Conservation (phyloP, 1,140 invertebrate genomes). For the Popillia japonica region DNA sequence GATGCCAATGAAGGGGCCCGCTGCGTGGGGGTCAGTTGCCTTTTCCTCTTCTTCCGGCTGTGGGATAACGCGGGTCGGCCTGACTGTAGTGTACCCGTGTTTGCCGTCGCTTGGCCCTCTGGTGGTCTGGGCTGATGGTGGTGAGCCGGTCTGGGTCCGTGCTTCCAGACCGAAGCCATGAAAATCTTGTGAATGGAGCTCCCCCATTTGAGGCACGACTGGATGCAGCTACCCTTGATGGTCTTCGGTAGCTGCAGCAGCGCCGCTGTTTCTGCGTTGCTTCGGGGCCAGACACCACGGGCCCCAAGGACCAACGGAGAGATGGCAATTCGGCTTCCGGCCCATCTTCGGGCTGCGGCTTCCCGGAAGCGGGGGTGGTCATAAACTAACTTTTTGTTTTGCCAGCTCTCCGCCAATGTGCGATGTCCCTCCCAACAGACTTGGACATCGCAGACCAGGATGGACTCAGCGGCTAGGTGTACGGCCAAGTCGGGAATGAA, state of each 20-base stretch:
- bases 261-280: constrained; percentile 30
- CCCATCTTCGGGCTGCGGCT: constrained; percentile 32
- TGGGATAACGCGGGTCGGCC: background rate
- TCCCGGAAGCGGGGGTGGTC: constrained; percentile 41
- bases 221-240: constrained; percentile 37
- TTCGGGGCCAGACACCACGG: constrained; percentile 43
- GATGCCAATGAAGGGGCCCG: no score
- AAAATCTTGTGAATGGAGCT: background rate
- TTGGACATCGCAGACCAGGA: background rate
- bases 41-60: background rate
- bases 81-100: no score
- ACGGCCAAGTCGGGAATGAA: constrained; percentile 39
- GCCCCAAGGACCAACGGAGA: constrained; percentile 42
- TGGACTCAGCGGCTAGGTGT: background rate
- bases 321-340: constrained; percentile 39
- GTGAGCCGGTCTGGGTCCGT: background rate
- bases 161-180: background rate
- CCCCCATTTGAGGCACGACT: constrained; percentile 23
- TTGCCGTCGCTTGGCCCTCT: background rate
- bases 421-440: constrained; percentile 27
- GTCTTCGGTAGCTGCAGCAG: constrained; percentile 15
- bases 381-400: constrained; percentile 40
- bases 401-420: constrained; percentile 19
- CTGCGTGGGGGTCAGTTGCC: no score
- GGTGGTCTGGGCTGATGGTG: background rate